Base-by-base conservation (phyloP, 1,140 invertebrate genomes). In the Saccostrea cuccullata region DNA sequence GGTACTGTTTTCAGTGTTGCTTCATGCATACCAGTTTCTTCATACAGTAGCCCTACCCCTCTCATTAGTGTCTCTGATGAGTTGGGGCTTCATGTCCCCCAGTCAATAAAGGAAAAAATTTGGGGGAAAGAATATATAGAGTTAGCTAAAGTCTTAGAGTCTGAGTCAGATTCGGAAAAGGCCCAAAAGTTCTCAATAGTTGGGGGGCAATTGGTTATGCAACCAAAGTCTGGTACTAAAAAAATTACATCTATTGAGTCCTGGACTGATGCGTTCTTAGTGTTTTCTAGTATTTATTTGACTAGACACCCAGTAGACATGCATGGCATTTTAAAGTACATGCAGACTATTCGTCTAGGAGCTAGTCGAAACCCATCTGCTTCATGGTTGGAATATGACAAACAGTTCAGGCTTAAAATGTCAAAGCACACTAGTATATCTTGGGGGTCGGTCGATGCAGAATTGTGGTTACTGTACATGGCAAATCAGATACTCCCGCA, bases 261-360 rank as follows among this genome's bases (percentile, higher is more conserved):
- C 17, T 87, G 73, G 86, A 83, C 86, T 13, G 70, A 82, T 60
- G 73, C 86, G 11, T 87, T 87, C n/a, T 9, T 82, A 26, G 55
- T 82, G 4, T 87, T 82, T 26, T 6, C 58, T 8, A 55, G 56
- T 87, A 55, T 87, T 1, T 83, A 82, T 58, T 20, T 87, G 8
- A 11, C 64, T 13, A 47, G 23, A 15, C 55, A 82, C 30, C 86
- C 86, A 12, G 47, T 9, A 5, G 70, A 82, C 17, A 36, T n/a
- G 4, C 55, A 82, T 20, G 70, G 70, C 55, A 82, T 87, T 23
- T 23, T 87, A 26, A 87, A 87, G 40, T 47, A 47, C 6, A 6
- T 47, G 2, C 40, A 47, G 40, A 47, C 40, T 47, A 47, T 47
- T 47, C 40, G 40, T 47, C 40, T 47, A 3, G 40, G 40, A 47